phyloP scores from a whole-genome alignment of 2,888 invertebrate genomes.

The Parasteatoda lunata region DNA sequence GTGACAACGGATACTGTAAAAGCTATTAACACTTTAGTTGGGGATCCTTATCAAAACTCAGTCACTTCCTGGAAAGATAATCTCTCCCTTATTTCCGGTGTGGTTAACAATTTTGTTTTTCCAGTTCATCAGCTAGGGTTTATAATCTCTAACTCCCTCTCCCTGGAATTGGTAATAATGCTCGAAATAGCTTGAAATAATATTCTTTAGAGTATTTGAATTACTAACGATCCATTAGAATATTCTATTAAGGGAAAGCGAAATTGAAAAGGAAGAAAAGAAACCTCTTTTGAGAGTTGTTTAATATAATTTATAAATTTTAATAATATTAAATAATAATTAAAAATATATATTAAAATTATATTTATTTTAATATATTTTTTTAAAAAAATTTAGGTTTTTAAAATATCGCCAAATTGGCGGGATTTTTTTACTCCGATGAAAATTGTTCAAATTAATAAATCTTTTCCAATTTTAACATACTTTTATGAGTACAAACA shows the following conservation, averaged over 20 bases:
- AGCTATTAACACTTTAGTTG: not conserved
- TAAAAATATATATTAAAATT: no score
- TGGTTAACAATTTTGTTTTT: not conserved
- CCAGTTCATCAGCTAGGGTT: not conserved
- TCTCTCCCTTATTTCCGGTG: not conserved
- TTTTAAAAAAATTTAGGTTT: no score
- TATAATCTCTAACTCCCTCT: not conserved
- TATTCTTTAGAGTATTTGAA: no score
- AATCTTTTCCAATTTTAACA: no score
- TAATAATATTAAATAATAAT: no score
- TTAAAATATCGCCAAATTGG: no score
- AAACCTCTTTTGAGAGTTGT: not conserved
- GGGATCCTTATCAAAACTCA: not conserved
- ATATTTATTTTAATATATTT: no score
- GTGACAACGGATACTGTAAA: conserved; percentile 1
- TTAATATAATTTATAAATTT: no score
- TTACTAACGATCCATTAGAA: no score
- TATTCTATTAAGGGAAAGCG: not conserved
- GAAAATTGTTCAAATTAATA: no score
- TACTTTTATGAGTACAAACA: no score
- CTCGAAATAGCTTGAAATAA: not conserved
- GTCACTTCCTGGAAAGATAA: not conserved
- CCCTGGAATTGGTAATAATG: not conserved
- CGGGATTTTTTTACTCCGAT: no score
- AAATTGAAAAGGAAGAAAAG: not conserved